Percentiles rank a stretch among this genome's conserved stretches.
These are phyloP conservation scores for Oryzias woworae DNA, from an alignment of 2,113 vertebrate genomes.

Conservation along the genomic window DNA sequence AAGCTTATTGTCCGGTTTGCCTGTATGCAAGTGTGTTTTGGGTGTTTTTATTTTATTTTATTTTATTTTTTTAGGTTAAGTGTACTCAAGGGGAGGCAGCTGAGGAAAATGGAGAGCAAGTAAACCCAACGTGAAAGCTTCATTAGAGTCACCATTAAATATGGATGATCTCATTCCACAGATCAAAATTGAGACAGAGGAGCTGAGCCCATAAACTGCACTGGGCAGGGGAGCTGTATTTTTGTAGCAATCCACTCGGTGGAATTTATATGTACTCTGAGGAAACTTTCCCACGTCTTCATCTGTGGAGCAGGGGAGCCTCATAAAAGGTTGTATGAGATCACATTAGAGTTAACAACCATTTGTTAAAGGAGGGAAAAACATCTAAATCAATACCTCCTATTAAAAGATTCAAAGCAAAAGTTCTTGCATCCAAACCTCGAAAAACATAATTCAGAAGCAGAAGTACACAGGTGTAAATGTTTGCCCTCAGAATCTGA, in stretches of 20 bases:
- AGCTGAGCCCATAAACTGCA: conserved; percentile 25
- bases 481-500: no score
- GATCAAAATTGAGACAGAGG: conserved; percentile 49
- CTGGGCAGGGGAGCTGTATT: not conserved
- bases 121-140: conserved; percentile 42
- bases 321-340: no score
- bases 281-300: not conserved
- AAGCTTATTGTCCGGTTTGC: no score
- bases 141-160: conserved; percentile 57
- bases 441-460: no score
- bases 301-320: not conserved
- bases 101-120: conserved; percentile 24
- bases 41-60: not conserved
- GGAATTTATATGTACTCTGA: conserved; percentile 7
- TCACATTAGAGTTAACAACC: no score
- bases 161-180: conserved; percentile 54
- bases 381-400: no score
- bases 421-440: no score
- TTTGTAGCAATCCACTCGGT: conserved; percentile 18
- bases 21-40: not conserved
- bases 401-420: no score
- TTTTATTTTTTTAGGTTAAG: not conserved
- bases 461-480: no score
- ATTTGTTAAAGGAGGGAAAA: no score
- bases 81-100: conserved; percentile 13